Percentiles rank a stretch among this genome's conserved stretches.
Evolutionary conservation across 1,140 invertebrate species (phyloP).

Genomic region (Pinna nobilis): DNA sequence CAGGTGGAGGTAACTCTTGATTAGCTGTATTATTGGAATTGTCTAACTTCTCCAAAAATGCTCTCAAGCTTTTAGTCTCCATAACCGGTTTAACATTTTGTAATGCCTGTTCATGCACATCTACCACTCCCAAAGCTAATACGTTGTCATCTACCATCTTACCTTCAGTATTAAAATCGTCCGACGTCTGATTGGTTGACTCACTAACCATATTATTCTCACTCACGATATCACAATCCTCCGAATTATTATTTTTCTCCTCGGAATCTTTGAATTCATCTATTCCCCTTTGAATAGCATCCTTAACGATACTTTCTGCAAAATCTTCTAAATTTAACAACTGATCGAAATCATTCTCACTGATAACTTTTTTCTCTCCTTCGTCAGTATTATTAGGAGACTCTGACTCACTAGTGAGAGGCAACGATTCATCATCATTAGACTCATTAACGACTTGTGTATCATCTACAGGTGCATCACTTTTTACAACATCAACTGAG

Average conservation of each 20-base stretch:
- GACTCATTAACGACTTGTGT: background rate
- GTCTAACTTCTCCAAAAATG: conserved; percentile 16
- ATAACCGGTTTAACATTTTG: too few species aligned
- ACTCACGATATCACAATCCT: background rate
- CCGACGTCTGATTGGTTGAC: too few species aligned
- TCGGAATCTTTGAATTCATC: conserved; percentile 17
- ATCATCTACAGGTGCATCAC: background rate
- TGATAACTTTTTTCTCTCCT: background rate
- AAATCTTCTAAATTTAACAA: conserved; percentile 11
- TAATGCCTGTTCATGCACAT: background rate
- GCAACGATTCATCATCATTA: background rate
- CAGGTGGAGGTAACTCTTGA: conserved; percentile 4
- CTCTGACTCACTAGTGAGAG: too few species aligned
- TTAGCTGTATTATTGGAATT: too few species aligned
- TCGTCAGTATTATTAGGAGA: background rate
- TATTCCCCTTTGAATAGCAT: conserved; percentile 22
- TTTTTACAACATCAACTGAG: too few species aligned
- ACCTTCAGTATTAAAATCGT: too few species aligned
- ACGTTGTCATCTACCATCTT: conserved; percentile 13
- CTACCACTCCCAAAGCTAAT: background rate
- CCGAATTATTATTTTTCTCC: background rate
- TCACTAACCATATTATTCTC: too few species aligned
- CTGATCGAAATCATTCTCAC: conserved; percentile 7
- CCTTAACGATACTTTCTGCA: conserved; percentile 8
- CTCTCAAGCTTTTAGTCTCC: conserved; percentile 15